Evolutionary conservation across 2,797 vertebrate species (phyloP).

Genomic region (Rhinogobio ventralis): DNA sequence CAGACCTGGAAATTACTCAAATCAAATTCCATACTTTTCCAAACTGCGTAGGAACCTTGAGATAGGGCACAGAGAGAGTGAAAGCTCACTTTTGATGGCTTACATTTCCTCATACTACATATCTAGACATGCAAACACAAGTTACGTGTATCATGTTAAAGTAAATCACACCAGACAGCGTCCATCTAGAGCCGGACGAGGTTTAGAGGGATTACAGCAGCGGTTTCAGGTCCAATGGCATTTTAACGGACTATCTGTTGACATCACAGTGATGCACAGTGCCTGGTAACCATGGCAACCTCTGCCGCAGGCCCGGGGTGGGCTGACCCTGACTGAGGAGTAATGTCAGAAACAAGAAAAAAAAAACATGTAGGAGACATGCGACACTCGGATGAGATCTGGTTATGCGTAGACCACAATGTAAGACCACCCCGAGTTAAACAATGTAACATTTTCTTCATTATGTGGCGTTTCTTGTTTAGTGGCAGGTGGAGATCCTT

Average conservation of each 20-base stretch:
- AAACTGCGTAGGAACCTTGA: not conserved
- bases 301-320: constrained; percentile 42
- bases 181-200: constrained; percentile 2
- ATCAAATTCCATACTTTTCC: not conserved
- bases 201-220: constrained; percentile 41
- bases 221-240: constrained; percentile 27
- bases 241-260: constrained; percentile 23
- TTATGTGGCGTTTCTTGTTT: constrained; percentile 5
- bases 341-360: constrained; percentile 23
- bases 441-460: not conserved
- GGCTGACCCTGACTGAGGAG: constrained; percentile 48
- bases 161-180: not conserved
- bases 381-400: not conserved
- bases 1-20: not conserved
- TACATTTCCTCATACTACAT: not conserved
- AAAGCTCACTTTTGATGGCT: not conserved
- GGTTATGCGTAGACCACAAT: too few relatives aligned
- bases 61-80: not conserved
- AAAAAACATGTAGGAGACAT: not conserved
- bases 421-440: not conserved
- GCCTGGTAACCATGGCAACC: constrained; percentile 51
- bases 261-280: constrained; percentile 44
- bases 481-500: constrained; percentile 65
- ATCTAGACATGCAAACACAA: not conserved
- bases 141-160: not conserved